A percentile compares a stretch with the other conserved stretches of the same genome.
phyloP scores from a whole-genome alignment of 2,797 vertebrate species.

The Choloepus didactylus region DNA sequence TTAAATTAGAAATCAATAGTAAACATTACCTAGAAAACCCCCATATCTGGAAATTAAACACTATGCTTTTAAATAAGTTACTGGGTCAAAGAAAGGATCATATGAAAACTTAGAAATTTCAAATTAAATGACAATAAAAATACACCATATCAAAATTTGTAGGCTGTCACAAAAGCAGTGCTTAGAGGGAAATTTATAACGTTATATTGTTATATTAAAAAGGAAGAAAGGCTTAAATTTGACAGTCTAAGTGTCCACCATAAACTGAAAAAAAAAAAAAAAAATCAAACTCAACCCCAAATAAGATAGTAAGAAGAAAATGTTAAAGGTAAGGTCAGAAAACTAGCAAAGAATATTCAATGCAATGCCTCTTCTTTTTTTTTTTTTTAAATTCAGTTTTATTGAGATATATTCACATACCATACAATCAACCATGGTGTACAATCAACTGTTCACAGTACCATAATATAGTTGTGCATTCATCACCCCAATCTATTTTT shows the following conservation, averaged over 20 bases:
- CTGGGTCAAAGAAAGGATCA: not conserved
- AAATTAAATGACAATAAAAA: slow-evolving; percentile 44
- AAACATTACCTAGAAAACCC: not conserved
- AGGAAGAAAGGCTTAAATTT: not conserved
- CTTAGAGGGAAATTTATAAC: not conserved
- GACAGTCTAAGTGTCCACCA: not conserved
- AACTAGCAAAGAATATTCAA: not conserved
- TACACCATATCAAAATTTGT: not conserved
- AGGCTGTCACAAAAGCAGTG: too few relatives aligned
- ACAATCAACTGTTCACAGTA: too few relatives aligned
- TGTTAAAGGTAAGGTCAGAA: not conserved
- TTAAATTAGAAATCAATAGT: slow-evolving; percentile 18
- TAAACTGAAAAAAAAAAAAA: not conserved
- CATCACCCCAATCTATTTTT: too few relatives aligned
- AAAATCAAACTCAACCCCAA: not conserved
- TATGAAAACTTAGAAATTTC: slow-evolving; percentile 36
- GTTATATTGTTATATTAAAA: slow-evolving; percentile 15
- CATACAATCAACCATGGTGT: too few relatives aligned
- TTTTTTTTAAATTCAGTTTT: not conserved
- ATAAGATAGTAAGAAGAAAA: slow-evolving; percentile 1
- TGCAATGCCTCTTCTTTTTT: not conserved
- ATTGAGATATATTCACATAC: too few relatives aligned
- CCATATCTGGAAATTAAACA: slow-evolving; percentile 5
- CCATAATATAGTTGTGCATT: too few relatives aligned
- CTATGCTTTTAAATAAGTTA: not conserved